These are phyloP conservation scores for Phylloscopus trochilus DNA, from an alignment of 2,113 vertebrate species.

Conservation along the genomic window DNA sequence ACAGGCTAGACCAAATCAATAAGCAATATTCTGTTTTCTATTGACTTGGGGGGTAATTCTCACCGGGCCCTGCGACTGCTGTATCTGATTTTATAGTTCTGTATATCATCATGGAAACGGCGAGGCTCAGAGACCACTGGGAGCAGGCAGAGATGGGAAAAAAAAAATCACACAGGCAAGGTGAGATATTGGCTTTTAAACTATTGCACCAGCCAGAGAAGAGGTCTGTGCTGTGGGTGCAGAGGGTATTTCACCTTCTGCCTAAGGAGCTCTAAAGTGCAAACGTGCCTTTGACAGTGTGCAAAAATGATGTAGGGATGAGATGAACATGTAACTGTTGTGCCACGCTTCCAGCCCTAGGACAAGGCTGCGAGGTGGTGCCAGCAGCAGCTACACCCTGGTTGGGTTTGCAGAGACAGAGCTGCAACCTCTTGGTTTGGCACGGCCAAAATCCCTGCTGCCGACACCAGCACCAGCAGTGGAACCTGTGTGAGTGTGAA, in stretches of 20 bases:
- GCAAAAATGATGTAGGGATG: rapidly evolving
- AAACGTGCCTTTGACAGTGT: rapidly evolving
- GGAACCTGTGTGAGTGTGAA: background rate
- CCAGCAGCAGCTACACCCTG: background rate
- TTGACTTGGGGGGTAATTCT: slow-evolving; percentile 50
- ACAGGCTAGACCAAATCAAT: slow-evolving; percentile 70
- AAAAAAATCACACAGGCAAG: background rate
- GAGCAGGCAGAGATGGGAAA: background rate
- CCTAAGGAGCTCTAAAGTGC: background rate
- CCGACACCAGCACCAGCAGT: rapidly evolving
- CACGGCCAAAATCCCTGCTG: background rate
- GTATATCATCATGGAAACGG: background rate
- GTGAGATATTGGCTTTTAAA: background rate
- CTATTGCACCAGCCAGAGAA: background rate
- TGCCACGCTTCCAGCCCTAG: background rate
- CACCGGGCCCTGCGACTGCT: background rate
- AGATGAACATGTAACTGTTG: rapidly evolving
- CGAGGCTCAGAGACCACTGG: background rate
- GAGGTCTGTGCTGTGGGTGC: background rate
- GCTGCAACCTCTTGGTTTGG: background rate
- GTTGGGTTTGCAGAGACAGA: background rate
- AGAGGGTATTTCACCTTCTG: background rate
- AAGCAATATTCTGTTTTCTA: slow-evolving; percentile 73
- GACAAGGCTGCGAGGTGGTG: background rate
- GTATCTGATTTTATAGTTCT: slow-evolving; percentile 24